Conservation (phyloP, 2,797 vertebrate genomes). For the Spinus olivaceus region DNA sequence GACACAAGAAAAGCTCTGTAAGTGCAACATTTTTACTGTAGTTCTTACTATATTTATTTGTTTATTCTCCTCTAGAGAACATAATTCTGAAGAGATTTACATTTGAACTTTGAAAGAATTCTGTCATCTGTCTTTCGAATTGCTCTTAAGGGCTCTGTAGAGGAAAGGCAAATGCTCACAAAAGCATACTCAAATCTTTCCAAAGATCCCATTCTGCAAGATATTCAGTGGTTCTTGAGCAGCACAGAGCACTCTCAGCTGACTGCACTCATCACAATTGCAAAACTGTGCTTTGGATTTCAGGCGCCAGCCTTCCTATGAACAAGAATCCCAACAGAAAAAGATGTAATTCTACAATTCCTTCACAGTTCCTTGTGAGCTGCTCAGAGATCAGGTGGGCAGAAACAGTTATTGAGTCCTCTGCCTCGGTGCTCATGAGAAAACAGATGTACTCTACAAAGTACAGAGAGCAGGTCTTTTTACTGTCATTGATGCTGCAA, state of each 20-base stretch:
- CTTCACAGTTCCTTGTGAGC: not conserved
- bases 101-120: constrained; percentile 54
- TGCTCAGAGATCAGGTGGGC: not conserved
- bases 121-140: constrained; percentile 23
- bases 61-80: constrained; percentile 30
- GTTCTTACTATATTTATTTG: constrained; percentile 32
- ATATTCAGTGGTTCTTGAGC: constrained; percentile 2
- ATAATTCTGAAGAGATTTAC: constrained; percentile 61
- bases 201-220: not conserved
- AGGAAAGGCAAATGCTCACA: constrained; percentile 18
- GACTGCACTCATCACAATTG: not conserved
- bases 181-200: constrained; percentile 41
- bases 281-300: not conserved
- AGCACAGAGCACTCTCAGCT: constrained; percentile 9
- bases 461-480: not conserved
- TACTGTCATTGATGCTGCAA: not conserved
- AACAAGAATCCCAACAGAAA: not conserved
- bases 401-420: not conserved
- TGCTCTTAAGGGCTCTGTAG: constrained; percentile 36
- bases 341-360: not conserved
- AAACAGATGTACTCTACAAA: not conserved
- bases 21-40: not conserved
- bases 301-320: not conserved
- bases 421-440: not conserved
- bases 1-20: not conserved